Base-by-base conservation (phyloP, 2,797 vertebrate genomes). In the Myotis pilosus region DNA sequence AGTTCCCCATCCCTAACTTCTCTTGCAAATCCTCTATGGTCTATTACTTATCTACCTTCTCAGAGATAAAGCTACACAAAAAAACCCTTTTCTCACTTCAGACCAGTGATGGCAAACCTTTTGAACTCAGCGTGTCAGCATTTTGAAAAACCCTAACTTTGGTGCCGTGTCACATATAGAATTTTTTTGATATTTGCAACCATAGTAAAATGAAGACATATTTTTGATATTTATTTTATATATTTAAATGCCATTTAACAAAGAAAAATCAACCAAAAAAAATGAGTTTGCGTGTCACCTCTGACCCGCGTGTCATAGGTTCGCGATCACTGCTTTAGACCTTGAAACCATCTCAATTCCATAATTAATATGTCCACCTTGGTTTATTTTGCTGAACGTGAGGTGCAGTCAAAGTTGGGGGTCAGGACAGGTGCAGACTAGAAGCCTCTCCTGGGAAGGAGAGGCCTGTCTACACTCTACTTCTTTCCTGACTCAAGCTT, bases 21-120 rank as follows among this genome's bases (percentile, higher is more conserved):
- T 78, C 62, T 60, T 57, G 47, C 5, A 86, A 72, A 49, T 7
- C 0, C 8, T 53, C 30, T 75, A 23, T 68, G 16, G 69, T 16
- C 51, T 85, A n/a, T 17, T 15, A 51, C n/a, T 86, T 2, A 47
- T 4, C 30, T 13, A 38, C 16, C 8, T 69, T 55, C n/a, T 44
- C 53, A 68, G 60, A 71, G 36, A 80, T 49, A 49, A 87, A 55
- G 30, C 10, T 88, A 85, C 69, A 38, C 20, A 51, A 68, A 92
- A 83, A 51, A 12, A 19, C 13, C 47, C 1, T 69, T 88, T 81
- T 36, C 44, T 84, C 30, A 36, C 7, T 57, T 91, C 66, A 60
- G 66, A 83, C 25, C 23, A 44, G 44, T 44, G 44, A 44, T 44
- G 44, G 44, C 10, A 10, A 44, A 44, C 44, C 44, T 44, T 44